A percentile compares a stretch with the other conserved stretches of the same genome.
Evolutionary conservation across 1,140 invertebrate genomes (phyloP).

Genomic region (Eriosoma lanigerum): DNA sequence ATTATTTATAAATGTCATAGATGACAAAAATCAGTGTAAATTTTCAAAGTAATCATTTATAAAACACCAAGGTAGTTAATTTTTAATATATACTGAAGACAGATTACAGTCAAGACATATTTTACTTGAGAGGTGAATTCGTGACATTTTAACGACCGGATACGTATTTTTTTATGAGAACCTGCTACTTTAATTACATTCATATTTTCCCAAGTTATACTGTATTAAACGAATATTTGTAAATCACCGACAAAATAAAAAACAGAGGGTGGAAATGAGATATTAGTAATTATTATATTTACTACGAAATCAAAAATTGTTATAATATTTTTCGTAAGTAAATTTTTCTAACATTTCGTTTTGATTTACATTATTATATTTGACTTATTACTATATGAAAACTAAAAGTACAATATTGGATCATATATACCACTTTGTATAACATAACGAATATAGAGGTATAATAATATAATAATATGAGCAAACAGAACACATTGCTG

Average conservation of each 20-base stretch:
- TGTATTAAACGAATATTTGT: constrained; percentile 25
- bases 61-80: constrained; percentile 11
- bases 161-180: constrained; percentile 45
- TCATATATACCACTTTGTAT: not conserved
- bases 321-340: too few relatives aligned
- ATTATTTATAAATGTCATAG: not conserved
- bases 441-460: too few relatives aligned
- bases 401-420: not conserved
- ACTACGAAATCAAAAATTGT: too few relatives aligned
- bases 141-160: constrained; percentile 50
- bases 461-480: not conserved
- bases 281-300: not conserved
- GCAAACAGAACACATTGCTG: not conserved
- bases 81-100: not conserved
- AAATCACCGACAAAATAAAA: not conserved
- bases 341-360: too few relatives aligned
- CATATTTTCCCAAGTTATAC: not conserved
- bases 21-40: too few relatives aligned
- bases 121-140: not conserved
- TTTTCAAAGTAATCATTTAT: too few relatives aligned
- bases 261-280: too few relatives aligned
- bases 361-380: too few relatives aligned
- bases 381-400: too few relatives aligned
- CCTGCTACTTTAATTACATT: not conserved
- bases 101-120: not conserved